Percentiles rank a stretch among this genome's conserved stretches.
Evolutionary conservation across 2,888 invertebrate genomes (phyloP).

Genomic region (Pseudococcus viburni): DNA sequence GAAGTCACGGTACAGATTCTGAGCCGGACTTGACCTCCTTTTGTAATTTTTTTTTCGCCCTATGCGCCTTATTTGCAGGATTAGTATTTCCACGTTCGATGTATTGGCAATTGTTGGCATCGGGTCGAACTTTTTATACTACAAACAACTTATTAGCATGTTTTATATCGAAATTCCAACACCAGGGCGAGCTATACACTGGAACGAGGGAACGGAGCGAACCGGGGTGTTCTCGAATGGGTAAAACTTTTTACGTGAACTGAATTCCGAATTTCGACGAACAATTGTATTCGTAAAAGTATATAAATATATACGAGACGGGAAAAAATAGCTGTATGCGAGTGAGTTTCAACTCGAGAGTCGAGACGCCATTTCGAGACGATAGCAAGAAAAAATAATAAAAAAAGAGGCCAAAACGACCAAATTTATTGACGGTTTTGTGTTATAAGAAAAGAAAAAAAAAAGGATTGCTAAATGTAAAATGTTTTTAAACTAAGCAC

Average conservation of each 20-base stretch:
- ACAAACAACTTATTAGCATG: slow-evolving; percentile 44
- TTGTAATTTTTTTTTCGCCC: not conserved
- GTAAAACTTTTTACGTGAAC: slow-evolving; percentile 22
- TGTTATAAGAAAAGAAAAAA: not conserved
- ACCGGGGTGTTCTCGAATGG: not conserved
- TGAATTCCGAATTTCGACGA: slow-evolving; percentile 12
- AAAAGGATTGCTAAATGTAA: not conserved
- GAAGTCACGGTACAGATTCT: not conserved
- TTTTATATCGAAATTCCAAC: slow-evolving; percentile 17
- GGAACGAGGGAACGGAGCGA: not conserved
- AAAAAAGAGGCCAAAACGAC: slow-evolving; percentile 8
- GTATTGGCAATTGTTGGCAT: slow-evolving; percentile 2
- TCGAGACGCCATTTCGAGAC: not conserved
- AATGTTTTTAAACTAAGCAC: not conserved
- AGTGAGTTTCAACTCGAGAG: not conserved
- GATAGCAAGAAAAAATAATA: not conserved
- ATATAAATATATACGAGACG: not conserved
- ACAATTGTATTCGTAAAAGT: slow-evolving; percentile 15
- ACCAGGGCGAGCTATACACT: not conserved
- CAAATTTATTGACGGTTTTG: slow-evolving; percentile 15
- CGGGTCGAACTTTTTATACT: slow-evolving; percentile 1
- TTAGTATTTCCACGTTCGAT: not conserved
- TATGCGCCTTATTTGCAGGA: not conserved
- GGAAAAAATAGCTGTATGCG: not conserved
- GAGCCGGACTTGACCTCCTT: not conserved